phyloP scores from a whole-genome alignment of 2,888 invertebrate species.

The Monopis laevigella region DNA sequence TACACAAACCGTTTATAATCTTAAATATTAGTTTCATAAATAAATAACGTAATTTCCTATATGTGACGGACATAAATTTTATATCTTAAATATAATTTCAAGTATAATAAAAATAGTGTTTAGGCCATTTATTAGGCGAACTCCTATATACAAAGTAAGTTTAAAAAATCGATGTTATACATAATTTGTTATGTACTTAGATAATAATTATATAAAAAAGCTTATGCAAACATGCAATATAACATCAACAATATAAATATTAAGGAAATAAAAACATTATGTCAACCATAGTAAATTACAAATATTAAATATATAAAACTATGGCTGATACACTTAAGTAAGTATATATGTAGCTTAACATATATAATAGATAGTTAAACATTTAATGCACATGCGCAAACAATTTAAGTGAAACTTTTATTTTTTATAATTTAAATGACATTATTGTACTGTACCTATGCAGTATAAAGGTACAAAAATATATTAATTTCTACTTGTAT shows the following conservation, averaged over 20 bases:
- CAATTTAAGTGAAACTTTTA: background rate
- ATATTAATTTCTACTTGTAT: too few relatives aligned
- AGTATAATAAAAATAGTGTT: conserved; percentile 35
- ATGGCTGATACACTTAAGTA: too few relatives aligned
- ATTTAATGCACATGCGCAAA: conserved; percentile 1
- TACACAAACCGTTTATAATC: conserved; percentile 37
- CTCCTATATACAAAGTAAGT: conserved; percentile 48
- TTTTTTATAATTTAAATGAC: background rate
- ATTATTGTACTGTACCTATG: too few relatives aligned
- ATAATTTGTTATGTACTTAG: background rate
- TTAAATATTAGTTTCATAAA: conserved; percentile 38
- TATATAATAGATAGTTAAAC: too few relatives aligned
- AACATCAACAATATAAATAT: too few relatives aligned
- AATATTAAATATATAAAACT: too few relatives aligned
- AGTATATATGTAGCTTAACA: too few relatives aligned
- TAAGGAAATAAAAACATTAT: too few relatives aligned
- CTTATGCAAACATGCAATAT: conserved; percentile 38
- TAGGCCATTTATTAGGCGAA: too few relatives aligned
- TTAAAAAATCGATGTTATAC: conserved; percentile 21
- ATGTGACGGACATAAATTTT: conserved; percentile 44
- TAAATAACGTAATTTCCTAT: conserved; percentile 34
- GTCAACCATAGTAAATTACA: too few relatives aligned
- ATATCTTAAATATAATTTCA: conserved; percentile 29
- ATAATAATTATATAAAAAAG: conserved; percentile 17
- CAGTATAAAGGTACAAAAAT: too few relatives aligned